Conservation (phyloP, 2,113 vertebrate genomes). For the Coturnix japonica region DNA sequence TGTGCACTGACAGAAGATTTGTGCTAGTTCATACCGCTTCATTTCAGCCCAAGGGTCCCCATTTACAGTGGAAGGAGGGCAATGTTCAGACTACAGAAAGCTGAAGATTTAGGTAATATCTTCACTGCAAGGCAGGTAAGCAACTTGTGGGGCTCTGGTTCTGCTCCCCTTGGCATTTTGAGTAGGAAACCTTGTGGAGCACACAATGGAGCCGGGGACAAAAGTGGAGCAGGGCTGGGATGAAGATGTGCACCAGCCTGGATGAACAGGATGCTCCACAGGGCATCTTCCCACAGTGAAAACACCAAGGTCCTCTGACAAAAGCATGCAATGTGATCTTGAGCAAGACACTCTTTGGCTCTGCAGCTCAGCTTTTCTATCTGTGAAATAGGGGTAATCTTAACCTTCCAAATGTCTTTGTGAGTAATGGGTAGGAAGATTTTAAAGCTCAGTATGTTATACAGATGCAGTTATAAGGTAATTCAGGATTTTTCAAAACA, state of each 20-base stretch:
- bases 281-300: not conserved
- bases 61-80: not conserved
- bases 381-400: not conserved
- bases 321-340: rapidly evolving
- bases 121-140: not conserved
- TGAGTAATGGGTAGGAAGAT: not conserved
- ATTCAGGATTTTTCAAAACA: not conserved
- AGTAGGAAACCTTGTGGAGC: not conserved
- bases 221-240: not conserved
- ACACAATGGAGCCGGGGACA: rapidly evolving
- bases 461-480: not conserved
- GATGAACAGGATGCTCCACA: not conserved
- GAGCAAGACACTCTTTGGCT: not conserved
- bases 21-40: not conserved
- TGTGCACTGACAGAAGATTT: not conserved
- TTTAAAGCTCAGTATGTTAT: not conserved
- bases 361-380: not conserved
- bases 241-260: rapidly evolving
- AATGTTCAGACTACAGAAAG: not conserved
- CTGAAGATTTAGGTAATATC: not conserved
- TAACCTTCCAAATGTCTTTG: not conserved
- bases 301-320: not conserved
- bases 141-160: not conserved
- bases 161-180: not conserved
- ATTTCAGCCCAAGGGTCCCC: not conserved